A percentile compares a stretch with the other conserved stretches of the same genome.
phyloP scores from a whole-genome alignment of 2,797 vertebrate genomes.

The Podarcis lilfordi region DNA sequence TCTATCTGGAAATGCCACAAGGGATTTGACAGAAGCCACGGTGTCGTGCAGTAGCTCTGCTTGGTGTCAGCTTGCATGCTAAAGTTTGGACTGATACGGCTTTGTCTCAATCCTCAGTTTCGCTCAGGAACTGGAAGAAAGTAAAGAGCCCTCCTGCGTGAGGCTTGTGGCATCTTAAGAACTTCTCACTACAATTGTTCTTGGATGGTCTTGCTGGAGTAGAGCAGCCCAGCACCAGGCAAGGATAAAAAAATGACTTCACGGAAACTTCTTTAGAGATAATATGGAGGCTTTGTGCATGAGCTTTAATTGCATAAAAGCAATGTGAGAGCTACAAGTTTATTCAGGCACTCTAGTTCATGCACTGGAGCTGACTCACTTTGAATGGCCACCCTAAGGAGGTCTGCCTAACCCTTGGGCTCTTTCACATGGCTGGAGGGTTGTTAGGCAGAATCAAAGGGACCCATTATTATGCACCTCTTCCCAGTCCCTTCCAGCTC shows the following conservation, averaged over 20 bases:
- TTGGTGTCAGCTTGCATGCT: constrained; percentile 22
- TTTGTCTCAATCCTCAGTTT: not conserved
- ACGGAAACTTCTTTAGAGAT: not conserved
- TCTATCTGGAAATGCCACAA: not conserved
- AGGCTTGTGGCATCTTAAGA: not conserved
- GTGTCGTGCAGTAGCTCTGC: not conserved
- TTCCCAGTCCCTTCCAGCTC: not conserved
- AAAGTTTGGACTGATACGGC: not conserved
- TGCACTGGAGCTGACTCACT: not conserved
- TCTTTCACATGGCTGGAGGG: not conserved
- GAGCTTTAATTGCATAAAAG: not conserved
- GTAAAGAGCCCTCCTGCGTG: not conserved
- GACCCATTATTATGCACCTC: not conserved
- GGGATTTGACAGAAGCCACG: not conserved
- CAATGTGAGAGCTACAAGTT: too few relatives aligned
- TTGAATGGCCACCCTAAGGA: not conserved
- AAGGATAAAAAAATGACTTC: not conserved
- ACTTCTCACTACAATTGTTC: not conserved
- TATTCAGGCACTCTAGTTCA: not conserved
- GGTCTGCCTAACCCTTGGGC: not conserved
- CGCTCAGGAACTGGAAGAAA: not conserved
- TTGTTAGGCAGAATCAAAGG: not conserved
- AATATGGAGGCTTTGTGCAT: not conserved
- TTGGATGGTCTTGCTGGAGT: not conserved
- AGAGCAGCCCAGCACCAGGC: not conserved